Base-by-base conservation (phyloP, 2,113 vertebrate genomes). In the Pelodiscus sinensis region DNA sequence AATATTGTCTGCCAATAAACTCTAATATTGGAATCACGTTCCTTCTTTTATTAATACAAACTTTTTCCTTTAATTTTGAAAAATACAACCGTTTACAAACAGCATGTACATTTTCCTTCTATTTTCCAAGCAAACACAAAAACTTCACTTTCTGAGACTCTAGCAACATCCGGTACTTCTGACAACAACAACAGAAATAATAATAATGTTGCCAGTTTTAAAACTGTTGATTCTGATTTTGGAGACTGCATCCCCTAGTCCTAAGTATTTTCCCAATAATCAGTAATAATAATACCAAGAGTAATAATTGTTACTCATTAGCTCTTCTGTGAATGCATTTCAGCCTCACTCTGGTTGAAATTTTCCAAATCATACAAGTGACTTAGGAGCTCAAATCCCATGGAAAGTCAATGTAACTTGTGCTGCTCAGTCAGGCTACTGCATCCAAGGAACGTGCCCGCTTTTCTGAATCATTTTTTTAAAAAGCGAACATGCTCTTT, bases 291-390 rank as follows among this genome's bases (percentile, higher is more conserved):
- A 15, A 65, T 14, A 31, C 12, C 62, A 35, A 4, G 31, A 71
- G 10, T 5, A 35, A 35, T 68, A 18, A 68, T 68, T n/a, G 16
- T n/a, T 68, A 68, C 21, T 75, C 24, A 5, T 11, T 75, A 24
- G 35, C 35, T 86, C 88, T 88, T 9, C 62, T 54, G 90, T 83
- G 35, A 87, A 21, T 75, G 82, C 84, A 93, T 90, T 94, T 91
- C 82, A 91, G 18, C 82, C n/a, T 29, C 2, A 27, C 78, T 31
- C 58, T 78, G 4, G 11, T 3, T 50, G 58, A 50, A 58, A 84
- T 90, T 68, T 82, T 52, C 8, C 27, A 73, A 54, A 86, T 54
- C 2, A 6, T 84, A 87, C 55, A 81, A 86, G 79, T 22, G 8
- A 81, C 81, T 55, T 50, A 87, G 52, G 29, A 78, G 0, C 5